phyloP scores from a whole-genome alignment of 2,888 invertebrate genomes.

The Sinopyrophorus schimmeli region DNA sequence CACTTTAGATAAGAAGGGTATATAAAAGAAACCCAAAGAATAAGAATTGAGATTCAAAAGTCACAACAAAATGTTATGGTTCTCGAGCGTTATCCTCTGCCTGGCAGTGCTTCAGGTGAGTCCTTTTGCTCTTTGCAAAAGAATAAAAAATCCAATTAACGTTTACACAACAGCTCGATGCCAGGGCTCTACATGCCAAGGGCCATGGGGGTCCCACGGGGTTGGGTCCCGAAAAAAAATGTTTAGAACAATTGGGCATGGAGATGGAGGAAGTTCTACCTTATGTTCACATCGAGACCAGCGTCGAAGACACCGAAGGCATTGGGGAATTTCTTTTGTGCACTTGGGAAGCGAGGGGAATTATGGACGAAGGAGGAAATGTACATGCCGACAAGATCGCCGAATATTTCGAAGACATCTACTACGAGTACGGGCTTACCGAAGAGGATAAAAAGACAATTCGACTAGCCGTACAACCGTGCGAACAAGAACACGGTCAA shows the following conservation, averaged over 20 bases:
- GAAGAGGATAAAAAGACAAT: neutral
- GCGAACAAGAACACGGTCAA: neutral
- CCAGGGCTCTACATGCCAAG: too few species aligned
- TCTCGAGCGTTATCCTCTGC: too few species aligned
- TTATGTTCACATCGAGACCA: neutral
- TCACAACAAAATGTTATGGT: too few species aligned
- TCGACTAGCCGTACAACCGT: neutral
- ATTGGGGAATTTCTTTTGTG: neutral
- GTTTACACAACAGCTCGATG: too few species aligned
- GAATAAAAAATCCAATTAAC: too few species aligned
- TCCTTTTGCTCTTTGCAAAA: too few species aligned
- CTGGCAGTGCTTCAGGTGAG: too few species aligned
- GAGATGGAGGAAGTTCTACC: conserved; percentile 1
- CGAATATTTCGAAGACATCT: neutral
- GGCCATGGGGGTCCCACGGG: too few species aligned
- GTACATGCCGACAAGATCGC: neutral
- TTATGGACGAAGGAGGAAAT: neutral
- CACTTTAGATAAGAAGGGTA: too few species aligned
- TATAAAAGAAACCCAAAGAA: too few species aligned
- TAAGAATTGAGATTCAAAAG: too few species aligned
- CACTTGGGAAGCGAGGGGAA: neutral
- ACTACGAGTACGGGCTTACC: neutral
- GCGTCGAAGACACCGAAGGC: neutral
- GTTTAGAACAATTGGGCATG: neutral
- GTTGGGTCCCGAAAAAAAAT: neutral